phyloP scores from a whole-genome alignment of 2,113 vertebrate genomes.

The Puffinus mauretanicus region DNA sequence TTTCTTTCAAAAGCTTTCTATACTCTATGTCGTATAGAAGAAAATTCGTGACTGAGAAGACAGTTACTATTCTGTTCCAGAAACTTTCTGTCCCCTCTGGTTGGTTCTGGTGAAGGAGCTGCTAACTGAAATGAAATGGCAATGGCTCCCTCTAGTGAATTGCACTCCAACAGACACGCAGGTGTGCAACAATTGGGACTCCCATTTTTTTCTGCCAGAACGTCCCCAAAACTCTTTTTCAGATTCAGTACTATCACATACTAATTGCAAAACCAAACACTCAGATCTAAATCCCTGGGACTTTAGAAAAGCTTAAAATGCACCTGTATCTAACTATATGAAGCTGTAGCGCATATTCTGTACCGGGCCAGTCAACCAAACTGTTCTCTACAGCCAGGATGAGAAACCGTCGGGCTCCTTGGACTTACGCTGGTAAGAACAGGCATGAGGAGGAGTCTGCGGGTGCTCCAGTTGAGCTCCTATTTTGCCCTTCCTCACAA shows the following conservation, averaged over 20 bases:
- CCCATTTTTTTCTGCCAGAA: neutral
- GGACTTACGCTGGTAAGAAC: fast-evolving
- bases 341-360: neutral
- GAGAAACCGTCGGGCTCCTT: neutral
- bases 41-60: neutral
- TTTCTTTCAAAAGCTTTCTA: neutral
- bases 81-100: too few species aligned
- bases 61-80: neutral
- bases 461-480: neutral
- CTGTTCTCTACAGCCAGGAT: neutral
- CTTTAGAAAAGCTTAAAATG: neutral
- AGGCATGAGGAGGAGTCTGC: neutral
- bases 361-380: neutral
- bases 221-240: neutral
- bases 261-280: neutral
- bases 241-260: neutral
- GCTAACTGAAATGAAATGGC: neutral
- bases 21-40: neutral
- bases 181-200: neutral
- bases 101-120: neutral
- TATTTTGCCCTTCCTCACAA: neutral
- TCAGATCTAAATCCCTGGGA: neutral
- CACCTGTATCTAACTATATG: neutral
- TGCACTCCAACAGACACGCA: neutral
- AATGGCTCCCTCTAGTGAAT: neutral